Evolutionary conservation across 2,797 vertebrate species (phyloP), one percentile per base, ranked within the genome.

Genomic region (Poeciliopsis paucimaculata): DNA sequence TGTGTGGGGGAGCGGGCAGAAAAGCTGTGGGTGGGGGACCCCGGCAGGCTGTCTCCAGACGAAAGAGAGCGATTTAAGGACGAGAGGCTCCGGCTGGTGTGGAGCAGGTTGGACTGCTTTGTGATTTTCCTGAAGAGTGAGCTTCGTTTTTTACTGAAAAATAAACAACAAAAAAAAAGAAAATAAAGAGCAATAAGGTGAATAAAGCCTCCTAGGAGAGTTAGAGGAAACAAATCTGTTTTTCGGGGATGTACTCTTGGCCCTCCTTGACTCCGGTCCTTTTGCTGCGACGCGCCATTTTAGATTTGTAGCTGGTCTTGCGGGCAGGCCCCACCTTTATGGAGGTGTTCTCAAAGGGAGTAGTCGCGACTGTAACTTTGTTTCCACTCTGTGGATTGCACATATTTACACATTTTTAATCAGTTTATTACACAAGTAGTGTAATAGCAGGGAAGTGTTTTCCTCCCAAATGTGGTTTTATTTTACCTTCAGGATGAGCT

Each of bases 291-390:
- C 97, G 93, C 0, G 97, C 98, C 97, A 98, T 99, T 92, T 98
- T 98, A 90, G 96, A 95, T 88, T 97, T 97, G 87, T 97, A 97
- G 93, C 97, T 97, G 90, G 96, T 96, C 77, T 97, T 97, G 68
- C 98, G 95, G 0, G 98, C 98, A 0, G 97, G 98, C 2, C 97
- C 97, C 0, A 98, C 94, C 88, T 97, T 97, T 88, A 98, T 98
- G 0, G 97, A 98, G 0, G 98, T 99, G 93, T 98, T 99, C 94
- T 98, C 98, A 70, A 98, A 97, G 0, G 98, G 98, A 0, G 97
- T 98, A 0, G 97, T 99, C 1, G 97, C 97, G 75, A 99, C 97
- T 0, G 96, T 96, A 82, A 99, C 98, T 86, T 97, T 98, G 76
- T 93, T 97, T 72, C 97, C 97, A 34, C 98, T 98, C 97, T 98